Evolutionary conservation across 37 sponge, comb jelly and placozoan genomes (phyloP).

Genomic region (Ephydatia muelleri): DNA sequence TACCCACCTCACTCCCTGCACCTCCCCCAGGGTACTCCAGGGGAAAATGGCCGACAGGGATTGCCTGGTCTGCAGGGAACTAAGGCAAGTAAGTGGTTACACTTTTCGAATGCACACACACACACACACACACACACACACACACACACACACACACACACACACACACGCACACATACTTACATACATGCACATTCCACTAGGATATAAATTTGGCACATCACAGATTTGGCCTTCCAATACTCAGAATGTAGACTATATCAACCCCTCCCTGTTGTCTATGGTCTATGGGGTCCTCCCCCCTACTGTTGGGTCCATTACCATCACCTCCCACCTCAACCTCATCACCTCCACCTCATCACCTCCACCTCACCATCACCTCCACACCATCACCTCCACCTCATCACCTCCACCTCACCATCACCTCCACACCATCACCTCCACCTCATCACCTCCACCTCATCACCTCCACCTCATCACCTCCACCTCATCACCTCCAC

Average conservation of each 20-base stretch:
- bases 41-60: slow-evolving; percentile 37
- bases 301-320: not conserved
- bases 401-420: no score
- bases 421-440: no score
- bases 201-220: no score
- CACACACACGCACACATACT: no score
- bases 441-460: no score
- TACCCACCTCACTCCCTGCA: no score
- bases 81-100: slow-evolving; percentile 79
- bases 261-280: slow-evolving; percentile 1
- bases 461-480: no score
- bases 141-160: not conserved
- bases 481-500: no score
- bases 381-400: no score
- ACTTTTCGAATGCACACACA: not conserved
- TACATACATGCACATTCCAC: no score
- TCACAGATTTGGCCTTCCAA: not conserved
- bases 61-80: slow-evolving; percentile 53
- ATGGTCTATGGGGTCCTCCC: not conserved
- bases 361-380: no score
- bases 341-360: no score
- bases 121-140: not conserved
- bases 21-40: slow-evolving; percentile 24
- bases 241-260: not conserved
- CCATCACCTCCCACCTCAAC: not conserved